Evolutionary conservation across 2,113 vertebrate genomes (phyloP), one percentile per base, ranked within the genome.

Genomic region (Chrysemys picta): DNA sequence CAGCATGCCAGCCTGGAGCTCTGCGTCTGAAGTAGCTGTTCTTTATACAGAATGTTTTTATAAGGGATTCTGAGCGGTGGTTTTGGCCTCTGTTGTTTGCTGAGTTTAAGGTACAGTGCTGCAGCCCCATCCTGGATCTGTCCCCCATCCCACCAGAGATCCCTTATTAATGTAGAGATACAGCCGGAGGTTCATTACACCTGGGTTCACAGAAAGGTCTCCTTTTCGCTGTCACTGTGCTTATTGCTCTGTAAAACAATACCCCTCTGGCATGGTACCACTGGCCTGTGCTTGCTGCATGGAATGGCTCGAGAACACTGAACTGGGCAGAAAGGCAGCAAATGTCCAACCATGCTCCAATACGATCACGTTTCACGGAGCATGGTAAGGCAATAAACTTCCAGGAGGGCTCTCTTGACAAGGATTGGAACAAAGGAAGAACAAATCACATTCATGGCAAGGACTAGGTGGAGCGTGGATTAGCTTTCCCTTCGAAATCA

Each of bases 151-250:
- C 45, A 50, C 17, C 14, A 1, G 6, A 10, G 72, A 50, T n/a
- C 59, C 5, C 24, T 53, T n/a, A 62, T 59, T 85, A 38, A 91
- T 54, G 54, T 2, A 38, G 29, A 2, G 45, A 31, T 31, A 65
- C 45, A 86, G 56, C 50, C 76, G 45, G 7, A 38, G 21, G 0
- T 59, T 1, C 54, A 53, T 8, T 1, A 11, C 4, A 14, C 47
- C 29, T 2, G 12, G 4, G 2, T 14, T 47, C n/a, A 22, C 5
- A 49, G 24, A 56, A 27, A 3, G 0, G 1, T 0, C n/a, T 8
- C 16, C 5, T 82, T 82, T 82, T 29, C 13, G 2, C 27, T 2
- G 7, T 42, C 80, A 84, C 17, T 59, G 24, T 42, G 65, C 42
- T 56, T 1, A 11, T 0, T 24, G 84, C 65, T 65, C 49, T 16